Percentiles rank a stretch among this genome's conserved stretches.
These are phyloP conservation scores for Goniozus legneri DNA, from an alignment of 1,140 invertebrate genomes.

Conservation along the genomic window DNA sequence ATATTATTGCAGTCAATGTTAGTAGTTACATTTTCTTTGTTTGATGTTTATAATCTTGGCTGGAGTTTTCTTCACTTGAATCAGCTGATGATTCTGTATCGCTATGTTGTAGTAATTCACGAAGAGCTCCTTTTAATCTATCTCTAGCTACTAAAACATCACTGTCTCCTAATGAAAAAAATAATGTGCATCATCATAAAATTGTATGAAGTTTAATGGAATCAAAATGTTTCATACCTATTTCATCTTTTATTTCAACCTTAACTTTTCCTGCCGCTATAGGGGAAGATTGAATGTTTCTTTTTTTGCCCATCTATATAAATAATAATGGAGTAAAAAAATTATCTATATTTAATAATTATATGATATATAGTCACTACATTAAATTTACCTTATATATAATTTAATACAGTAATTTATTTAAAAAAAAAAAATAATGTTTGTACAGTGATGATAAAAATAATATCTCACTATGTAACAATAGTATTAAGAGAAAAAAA, in stretches of 20 bases:
- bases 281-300: slow-evolving; percentile 27
- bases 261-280: slow-evolving; percentile 35
- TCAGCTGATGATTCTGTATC: slow-evolving; percentile 55
- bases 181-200: slow-evolving; percentile 2
- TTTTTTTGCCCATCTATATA: slow-evolving; percentile 50
- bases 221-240: slow-evolving; percentile 30
- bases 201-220: slow-evolving; percentile 5
- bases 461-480: too few species aligned
- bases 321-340: too few species aligned
- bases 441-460: too few species aligned
- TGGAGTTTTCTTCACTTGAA: slow-evolving; percentile 41
- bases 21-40: slow-evolving; percentile 47
- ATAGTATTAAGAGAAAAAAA: too few species aligned
- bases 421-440: too few species aligned
- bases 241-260: slow-evolving; percentile 50
- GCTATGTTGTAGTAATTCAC: slow-evolving; percentile 59
- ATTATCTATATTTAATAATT: too few species aligned
- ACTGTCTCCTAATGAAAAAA: slow-evolving; percentile 37
- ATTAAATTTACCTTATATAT: too few species aligned
- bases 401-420: too few species aligned
- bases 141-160: slow-evolving; percentile 62
- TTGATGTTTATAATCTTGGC: slow-evolving; percentile 39
- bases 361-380: too few species aligned
- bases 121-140: slow-evolving; percentile 62
- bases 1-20: slow-evolving; percentile 16